Evolutionary conservation across 2,888 invertebrate species (phyloP).

Genomic region (Zygogramma bicolorata): DNA sequence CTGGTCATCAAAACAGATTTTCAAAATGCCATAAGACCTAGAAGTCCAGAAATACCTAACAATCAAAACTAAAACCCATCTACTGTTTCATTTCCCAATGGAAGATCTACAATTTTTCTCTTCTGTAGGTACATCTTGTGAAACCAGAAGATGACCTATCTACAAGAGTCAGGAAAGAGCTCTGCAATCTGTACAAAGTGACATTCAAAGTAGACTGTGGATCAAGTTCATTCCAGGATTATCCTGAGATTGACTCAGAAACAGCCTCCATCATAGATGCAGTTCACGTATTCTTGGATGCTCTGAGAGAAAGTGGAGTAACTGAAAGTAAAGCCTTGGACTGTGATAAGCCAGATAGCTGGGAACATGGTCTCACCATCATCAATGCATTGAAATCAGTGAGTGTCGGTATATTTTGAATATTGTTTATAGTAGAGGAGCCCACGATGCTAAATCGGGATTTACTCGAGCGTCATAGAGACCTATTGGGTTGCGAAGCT

Average conservation of each 20-base stretch:
- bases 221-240: not conserved
- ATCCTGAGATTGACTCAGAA: constrained; percentile 66
- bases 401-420: constrained; percentile 58
- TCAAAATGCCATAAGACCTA: no score
- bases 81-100: no score
- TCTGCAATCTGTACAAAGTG: constrained; percentile 46
- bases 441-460: no score
- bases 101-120: not conserved
- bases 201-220: constrained; percentile 33
- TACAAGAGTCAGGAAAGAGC: constrained; percentile 66
- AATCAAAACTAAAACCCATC: no score
- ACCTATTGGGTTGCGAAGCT: no score
- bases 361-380: constrained; percentile 86
- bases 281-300: constrained; percentile 83
- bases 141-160: constrained; percentile 66
- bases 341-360: constrained; percentile 75
- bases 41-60: no score
- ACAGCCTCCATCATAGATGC: constrained; percentile 89
- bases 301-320: constrained; percentile 73
- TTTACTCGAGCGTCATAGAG: no score
- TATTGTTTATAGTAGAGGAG: no score
- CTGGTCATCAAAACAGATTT: no score
- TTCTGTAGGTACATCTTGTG: constrained; percentile 30
- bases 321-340: constrained; percentile 56
- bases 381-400: constrained; percentile 87